These are phyloP conservation scores for Nyctibius grandis DNA, from an alignment of 2,797 vertebrate species.

Conservation along the genomic window DNA sequence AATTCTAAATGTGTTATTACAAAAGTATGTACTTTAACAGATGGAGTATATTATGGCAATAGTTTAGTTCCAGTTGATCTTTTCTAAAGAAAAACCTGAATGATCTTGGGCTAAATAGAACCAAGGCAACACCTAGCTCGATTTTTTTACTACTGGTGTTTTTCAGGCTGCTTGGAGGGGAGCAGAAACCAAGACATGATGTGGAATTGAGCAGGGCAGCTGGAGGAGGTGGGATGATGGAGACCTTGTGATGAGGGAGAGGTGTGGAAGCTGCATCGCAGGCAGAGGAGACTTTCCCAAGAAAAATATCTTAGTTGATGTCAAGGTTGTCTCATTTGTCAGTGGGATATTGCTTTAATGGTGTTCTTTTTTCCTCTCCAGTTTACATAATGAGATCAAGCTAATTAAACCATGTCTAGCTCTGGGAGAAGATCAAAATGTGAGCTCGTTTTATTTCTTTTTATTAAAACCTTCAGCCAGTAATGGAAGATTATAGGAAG, in stretches of 20 bases:
- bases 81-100: not conserved
- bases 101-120: not conserved
- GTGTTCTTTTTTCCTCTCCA: constrained; percentile 51
- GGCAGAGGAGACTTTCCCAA: constrained; percentile 5
- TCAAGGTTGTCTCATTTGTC: constrained; percentile 59
- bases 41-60: constrained; percentile 34
- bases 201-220: not conserved
- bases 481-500: constrained; percentile 53
- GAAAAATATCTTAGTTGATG: constrained; percentile 18
- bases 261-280: not conserved
- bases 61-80: constrained; percentile 61
- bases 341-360: constrained; percentile 59
- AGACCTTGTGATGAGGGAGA: not conserved
- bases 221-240: not conserved
- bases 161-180: not conserved
- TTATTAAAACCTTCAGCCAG: constrained; percentile 60
- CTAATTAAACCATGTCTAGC: constrained; percentile 69
- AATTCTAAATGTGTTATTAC: constrained; percentile 52
- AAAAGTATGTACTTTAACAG: constrained; percentile 59
- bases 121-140: not conserved
- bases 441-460: constrained; percentile 58
- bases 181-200: not conserved
- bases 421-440: constrained; percentile 69
- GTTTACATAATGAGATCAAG: constrained; percentile 60
- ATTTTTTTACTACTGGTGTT: not conserved